Conservation (phyloP, 35 echinoderm and acorn worm species). For the Ophiothrix spiculata region DNA sequence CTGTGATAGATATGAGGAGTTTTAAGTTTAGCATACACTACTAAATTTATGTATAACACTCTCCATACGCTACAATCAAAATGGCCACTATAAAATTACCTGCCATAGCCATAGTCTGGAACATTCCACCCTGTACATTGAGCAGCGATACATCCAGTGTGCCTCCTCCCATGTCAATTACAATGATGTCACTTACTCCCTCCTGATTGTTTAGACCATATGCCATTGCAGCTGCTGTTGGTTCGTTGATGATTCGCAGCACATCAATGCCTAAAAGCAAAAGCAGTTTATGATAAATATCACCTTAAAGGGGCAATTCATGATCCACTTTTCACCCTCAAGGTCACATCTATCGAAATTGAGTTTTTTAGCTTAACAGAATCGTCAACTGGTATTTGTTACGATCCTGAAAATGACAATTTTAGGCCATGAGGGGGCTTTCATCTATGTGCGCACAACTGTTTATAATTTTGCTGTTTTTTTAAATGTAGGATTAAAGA, state of each 20-base stretch:
- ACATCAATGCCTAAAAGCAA: slow-evolving; percentile 62
- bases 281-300: too few relatives aligned
- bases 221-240: slow-evolving; percentile 68
- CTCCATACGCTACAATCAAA: not conserved
- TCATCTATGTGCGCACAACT: too few relatives aligned
- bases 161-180: slow-evolving; percentile 80
- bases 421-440: too few relatives aligned
- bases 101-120: slow-evolving; percentile 81
- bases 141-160: slow-evolving; percentile 78
- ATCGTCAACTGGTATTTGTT: too few relatives aligned
- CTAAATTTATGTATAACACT: not conserved
- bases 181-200: slow-evolving; percentile 56
- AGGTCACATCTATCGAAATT: too few relatives aligned
- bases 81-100: slow-evolving; percentile 36
- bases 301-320: too few relatives aligned
- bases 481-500: too few relatives aligned
- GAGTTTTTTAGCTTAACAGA: too few relatives aligned
- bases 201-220: slow-evolving; percentile 78
- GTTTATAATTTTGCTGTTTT: too few relatives aligned
- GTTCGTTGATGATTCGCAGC: slow-evolving; percentile 76
- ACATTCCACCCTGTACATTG: slow-evolving; percentile 81
- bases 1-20: too few relatives aligned
- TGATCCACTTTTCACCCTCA: too few relatives aligned
- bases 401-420: too few relatives aligned
- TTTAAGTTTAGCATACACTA: not conserved